Percentiles rank a stretch among this genome's conserved stretches.
phyloP scores from a whole-genome alignment of 2,113 vertebrate species.

The Saimiri boliviensis region DNA sequence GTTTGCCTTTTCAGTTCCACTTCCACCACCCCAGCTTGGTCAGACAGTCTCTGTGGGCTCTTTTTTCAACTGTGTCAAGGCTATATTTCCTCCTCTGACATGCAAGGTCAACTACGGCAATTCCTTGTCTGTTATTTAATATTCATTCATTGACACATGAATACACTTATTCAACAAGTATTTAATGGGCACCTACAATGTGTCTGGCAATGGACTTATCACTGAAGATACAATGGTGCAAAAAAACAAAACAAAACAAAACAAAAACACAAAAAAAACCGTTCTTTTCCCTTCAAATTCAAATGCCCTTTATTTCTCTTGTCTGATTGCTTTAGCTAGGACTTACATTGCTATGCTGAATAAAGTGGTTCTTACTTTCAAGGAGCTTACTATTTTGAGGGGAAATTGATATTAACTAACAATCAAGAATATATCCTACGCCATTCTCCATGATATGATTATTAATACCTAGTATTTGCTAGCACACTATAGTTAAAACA shows the following conservation, averaged over 20 bases:
- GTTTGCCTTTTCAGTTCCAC: constrained; percentile 16
- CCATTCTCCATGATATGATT: too few species aligned
- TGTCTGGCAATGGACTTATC: not conserved
- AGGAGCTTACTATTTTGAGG: not conserved
- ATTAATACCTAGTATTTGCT: too few species aligned
- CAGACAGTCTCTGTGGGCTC: not conserved
- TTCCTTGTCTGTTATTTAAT: not conserved
- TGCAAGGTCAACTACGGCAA: not conserved
- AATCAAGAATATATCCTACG: not conserved
- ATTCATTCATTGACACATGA: not conserved
- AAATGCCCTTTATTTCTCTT: too few species aligned
- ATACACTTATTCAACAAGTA: not conserved
- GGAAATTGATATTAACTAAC: not conserved
- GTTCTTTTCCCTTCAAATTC: too few species aligned
- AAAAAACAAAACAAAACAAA: not conserved
- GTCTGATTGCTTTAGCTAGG: too few species aligned
- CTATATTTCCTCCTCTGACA: not conserved
- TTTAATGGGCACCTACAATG: not conserved
- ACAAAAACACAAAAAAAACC: too few species aligned
- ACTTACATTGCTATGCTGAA: too few species aligned
- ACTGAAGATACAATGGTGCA: not conserved
- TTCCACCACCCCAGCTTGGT: not conserved
- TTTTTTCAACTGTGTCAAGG: not conserved
- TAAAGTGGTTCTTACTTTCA: not conserved
- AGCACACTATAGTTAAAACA: too few species aligned